phyloP scores from a whole-genome alignment of 2,113 vertebrate species.

The Eurypyga helias region DNA sequence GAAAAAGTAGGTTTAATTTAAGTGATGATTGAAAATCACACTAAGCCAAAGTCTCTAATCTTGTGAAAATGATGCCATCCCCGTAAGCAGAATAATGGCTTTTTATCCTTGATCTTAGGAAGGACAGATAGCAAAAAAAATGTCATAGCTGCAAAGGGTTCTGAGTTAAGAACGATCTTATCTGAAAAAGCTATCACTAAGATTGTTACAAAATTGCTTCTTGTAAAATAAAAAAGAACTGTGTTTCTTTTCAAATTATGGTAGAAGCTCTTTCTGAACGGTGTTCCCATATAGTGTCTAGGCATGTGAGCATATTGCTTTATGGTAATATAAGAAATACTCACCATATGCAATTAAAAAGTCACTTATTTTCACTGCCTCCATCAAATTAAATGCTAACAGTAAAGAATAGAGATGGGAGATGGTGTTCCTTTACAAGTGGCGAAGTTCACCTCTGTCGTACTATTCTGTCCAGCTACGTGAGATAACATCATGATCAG shows the following conservation, averaged over 20 bases:
- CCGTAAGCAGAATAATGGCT: neutral
- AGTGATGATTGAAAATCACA: slow-evolving; percentile 6
- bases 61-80: neutral
- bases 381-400: neutral
- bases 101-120: slow-evolving; percentile 34
- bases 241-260: neutral
- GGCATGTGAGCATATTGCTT: neutral
- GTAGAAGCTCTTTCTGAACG: neutral
- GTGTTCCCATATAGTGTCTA: neutral
- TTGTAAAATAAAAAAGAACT: neutral
- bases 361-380: neutral
- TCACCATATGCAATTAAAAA: neutral
- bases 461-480: neutral
- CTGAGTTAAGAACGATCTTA: neutral
- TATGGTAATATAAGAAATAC: neutral
- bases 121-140: neutral
- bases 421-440: neutral
- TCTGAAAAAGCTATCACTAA: neutral
- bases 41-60: neutral
- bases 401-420: neutral
- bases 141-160: neutral
- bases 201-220: neutral
- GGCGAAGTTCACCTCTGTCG: neutral
- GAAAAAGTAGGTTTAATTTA: slow-evolving; percentile 30
- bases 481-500: neutral